These are phyloP conservation scores for Triplophysa siluroides DNA, from an alignment of 2,113 vertebrate species.

Conservation along the genomic window DNA sequence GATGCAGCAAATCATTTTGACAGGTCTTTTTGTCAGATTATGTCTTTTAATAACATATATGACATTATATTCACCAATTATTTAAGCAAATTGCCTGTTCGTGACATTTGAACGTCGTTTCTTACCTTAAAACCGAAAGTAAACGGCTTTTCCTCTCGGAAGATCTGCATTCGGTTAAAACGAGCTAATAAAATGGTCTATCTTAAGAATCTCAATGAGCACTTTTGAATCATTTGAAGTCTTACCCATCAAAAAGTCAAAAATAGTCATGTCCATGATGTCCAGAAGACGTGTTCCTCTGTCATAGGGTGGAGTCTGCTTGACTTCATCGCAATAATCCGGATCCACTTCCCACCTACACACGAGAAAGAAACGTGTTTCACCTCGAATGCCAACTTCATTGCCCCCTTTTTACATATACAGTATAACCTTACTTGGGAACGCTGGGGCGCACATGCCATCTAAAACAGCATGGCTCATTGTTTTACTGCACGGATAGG, in stretches of 20 bases:
- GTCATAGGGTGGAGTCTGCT: constrained; percentile 93
- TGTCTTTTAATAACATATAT: too few species aligned
- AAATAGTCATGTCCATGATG: constrained; percentile 98
- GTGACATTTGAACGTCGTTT: too few species aligned
- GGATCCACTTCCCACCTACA: constrained; percentile 96
- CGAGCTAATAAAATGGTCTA: too few species aligned
- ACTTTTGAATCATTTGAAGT: background rate
- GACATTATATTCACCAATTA: too few species aligned
- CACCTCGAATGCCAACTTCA: constrained; percentile 4
- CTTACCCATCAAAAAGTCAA: constrained; percentile 97
- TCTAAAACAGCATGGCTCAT: constrained; percentile 27
- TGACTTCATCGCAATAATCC: constrained; percentile 96
- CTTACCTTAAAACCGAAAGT: too few species aligned
- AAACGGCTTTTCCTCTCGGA: too few species aligned
- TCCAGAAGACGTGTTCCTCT: constrained; percentile 88
- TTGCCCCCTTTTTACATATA: background rate
- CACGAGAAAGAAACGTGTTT: constrained; percentile 22
- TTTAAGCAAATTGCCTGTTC: too few species aligned
- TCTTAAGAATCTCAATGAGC: too few species aligned
- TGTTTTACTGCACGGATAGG: constrained; percentile 39
- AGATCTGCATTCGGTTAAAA: too few species aligned
- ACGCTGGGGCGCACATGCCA: background rate
- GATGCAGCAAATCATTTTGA: too few species aligned
- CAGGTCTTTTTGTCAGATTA: too few species aligned
- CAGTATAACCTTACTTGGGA: background rate